Conservation (phyloP, 2,797 vertebrate species). For the Halcyon badia region DNA sequence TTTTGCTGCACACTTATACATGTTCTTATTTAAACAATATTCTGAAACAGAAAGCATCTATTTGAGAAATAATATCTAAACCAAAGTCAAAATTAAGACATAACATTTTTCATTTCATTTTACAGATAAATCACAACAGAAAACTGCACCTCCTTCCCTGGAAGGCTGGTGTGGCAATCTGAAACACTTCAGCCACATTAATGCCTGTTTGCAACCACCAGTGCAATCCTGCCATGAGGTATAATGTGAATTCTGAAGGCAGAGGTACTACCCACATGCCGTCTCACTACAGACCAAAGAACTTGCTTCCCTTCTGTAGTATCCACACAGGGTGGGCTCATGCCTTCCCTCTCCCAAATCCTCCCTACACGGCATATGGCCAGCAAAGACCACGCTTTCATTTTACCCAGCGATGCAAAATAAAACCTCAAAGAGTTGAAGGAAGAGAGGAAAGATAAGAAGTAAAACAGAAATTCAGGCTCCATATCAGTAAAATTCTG, state of each 20-base stretch:
- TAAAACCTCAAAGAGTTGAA: background rate
- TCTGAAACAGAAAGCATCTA: background rate
- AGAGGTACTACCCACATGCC: background rate
- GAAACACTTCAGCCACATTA: background rate
- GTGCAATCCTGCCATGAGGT: fast-evolving
- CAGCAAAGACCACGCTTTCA: background rate
- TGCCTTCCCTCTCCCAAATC: background rate
- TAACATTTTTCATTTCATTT: background rate
- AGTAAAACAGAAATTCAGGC: background rate
- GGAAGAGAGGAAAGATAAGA: background rate
- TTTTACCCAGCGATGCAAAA: background rate
- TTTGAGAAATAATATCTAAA: background rate
- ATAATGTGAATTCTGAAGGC: background rate
- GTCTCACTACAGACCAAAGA: background rate
- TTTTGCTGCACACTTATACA: background rate
- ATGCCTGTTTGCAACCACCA: background rate
- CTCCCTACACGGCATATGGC: background rate
- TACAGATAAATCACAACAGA: background rate
- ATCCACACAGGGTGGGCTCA: fast-evolving
- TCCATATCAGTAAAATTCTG: background rate
- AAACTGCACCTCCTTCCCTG: background rate
- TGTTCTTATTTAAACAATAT: background rate
- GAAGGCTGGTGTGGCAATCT: background rate
- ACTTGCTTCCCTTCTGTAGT: background rate
- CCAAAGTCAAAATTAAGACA: background rate